Evolutionary conservation across 2,113 vertebrate species (phyloP).

Genomic region (Rhinopomastus cyanomelas): DNA sequence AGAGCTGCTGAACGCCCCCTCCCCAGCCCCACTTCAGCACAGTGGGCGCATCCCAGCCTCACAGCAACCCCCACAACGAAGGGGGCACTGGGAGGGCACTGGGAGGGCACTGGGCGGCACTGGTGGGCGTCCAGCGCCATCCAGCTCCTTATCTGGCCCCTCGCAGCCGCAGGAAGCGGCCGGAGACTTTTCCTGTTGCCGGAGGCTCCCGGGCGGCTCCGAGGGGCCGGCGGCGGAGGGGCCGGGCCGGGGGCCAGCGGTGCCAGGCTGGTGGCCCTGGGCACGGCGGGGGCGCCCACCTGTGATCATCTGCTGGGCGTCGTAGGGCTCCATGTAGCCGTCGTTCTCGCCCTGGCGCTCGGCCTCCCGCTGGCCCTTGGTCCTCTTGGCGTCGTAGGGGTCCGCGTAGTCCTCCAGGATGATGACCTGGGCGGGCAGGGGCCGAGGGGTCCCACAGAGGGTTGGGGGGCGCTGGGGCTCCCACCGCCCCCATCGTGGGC

Average conservation of each 20-base stretch:
- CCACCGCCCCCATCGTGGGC: no score
- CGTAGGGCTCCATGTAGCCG: constrained; percentile 96
- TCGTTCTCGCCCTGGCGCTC: constrained; percentile 91
- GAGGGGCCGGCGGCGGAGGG: neutral
- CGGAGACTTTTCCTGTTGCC: constrained; percentile 57
- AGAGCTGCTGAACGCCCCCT: no score
- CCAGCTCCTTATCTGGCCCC: constrained; percentile 66
- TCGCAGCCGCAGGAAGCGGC: constrained; percentile 65
- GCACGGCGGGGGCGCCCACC: constrained; percentile 58
- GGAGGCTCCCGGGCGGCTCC: neutral
- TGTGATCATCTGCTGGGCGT: constrained; percentile 96
- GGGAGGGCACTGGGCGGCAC: neutral
- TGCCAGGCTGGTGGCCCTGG: neutral
- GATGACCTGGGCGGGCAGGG: constrained; percentile 78
- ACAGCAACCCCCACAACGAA: neutral
- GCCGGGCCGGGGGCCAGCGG: accelerated
- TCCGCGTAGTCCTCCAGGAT: constrained; percentile 95
- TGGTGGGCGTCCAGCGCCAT: neutral
- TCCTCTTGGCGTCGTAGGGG: constrained; percentile 91
- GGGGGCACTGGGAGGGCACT: no score
- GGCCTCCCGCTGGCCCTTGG: constrained; percentile 87
- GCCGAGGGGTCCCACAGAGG: no score
- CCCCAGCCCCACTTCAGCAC: neutral
- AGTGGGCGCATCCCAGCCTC: neutral
- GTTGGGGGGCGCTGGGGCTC: no score